Base-by-base conservation (phyloP, 53 echinoderm and acorn worm species). In the Apostichopus leukothele region DNA sequence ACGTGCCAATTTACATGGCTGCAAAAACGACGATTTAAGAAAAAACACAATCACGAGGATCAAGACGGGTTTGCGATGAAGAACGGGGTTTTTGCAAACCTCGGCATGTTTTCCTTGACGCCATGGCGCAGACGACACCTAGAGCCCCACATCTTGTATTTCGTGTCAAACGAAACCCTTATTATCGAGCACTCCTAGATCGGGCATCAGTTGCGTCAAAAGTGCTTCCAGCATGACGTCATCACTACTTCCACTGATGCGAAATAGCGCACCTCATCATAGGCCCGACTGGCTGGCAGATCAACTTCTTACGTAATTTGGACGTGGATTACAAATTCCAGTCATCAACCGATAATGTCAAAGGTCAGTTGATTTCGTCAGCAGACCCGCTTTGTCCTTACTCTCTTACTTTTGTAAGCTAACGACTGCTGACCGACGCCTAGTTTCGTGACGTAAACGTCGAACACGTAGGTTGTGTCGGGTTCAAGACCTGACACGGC, bases 371-470 rank as follows among this genome's bases (percentile, higher is more conserved):
- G 16, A 71, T 71, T 16, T 71, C 71, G 94, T 93, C 92, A 93
- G 93, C 99, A 99, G 20, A 90, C 52, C 76, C 94, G 92, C 88
- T 99, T 98, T 60, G 99, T 99, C 81, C 90, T 99, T 1, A 94
- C 99, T 74, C 91, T 93, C 60, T 90, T 95, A 76, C 96, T 99
- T 59, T 89, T 94, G 88, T 99, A 99, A 9, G 99, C 94, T 19
- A 99, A 89, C 12, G 99, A 90, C 83, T 96, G 91, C 83, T 94
- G 93, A 11, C 94, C 96, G 55, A 92, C 90, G 25, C 96, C 93
- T 7, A 75, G 75, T 27, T 85, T 84, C 60, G 89, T 94, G 75
- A 99, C 96, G 78, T 99, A 99, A 16, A 99, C 94, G 80, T 99
- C 99, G 84, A 99, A 99, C 84, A 93, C 89, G 90, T 99, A 99